phyloP scores from a whole-genome alignment of 37 sponge, comb jelly and placozoan genomes.

The Beroe ovata region DNA sequence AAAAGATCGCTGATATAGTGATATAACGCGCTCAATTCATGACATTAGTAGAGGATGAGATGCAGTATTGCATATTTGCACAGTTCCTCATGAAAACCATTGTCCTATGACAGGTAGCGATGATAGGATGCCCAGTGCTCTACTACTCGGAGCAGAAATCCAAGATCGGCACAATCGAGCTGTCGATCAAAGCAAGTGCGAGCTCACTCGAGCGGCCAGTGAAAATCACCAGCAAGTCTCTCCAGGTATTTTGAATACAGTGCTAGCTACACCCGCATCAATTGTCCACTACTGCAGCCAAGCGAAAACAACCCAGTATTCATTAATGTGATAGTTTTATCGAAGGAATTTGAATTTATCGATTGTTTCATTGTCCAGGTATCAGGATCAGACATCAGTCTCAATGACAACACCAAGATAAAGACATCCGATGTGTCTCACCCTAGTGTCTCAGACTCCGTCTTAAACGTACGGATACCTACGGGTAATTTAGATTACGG shows the following conservation, averaged over 20 bases:
- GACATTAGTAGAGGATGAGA: too few relatives aligned
- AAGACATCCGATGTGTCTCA: background rate
- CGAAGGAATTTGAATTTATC: too few relatives aligned
- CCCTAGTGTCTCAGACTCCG: background rate
- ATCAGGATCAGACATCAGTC: background rate
- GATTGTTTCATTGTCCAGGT: too few relatives aligned
- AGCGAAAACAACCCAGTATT: too few relatives aligned
- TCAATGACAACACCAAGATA: conserved; percentile 16
- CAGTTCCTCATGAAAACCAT: too few relatives aligned
- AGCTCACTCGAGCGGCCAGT: background rate
- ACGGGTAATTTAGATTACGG: conserved; percentile 50
- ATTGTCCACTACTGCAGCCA: too few relatives aligned
- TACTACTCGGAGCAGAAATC: conserved; percentile 40
- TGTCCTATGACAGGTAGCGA: too few relatives aligned
- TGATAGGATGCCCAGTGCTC: background rate
- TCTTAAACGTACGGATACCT: conserved; percentile 25
- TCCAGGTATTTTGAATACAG: background rate
- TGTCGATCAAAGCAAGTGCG: conserved; percentile 7
- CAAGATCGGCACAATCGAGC: conserved; percentile 44
- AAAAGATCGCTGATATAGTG: too few relatives aligned
- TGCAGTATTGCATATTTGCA: too few relatives aligned
- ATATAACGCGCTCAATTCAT: too few relatives aligned
- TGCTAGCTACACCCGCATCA: too few relatives aligned
- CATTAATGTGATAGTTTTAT: too few relatives aligned
- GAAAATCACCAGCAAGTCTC: background rate